Evolutionary conservation across 2,888 invertebrate species (phyloP).

Genomic region (Neoaliturus tenellus): DNA sequence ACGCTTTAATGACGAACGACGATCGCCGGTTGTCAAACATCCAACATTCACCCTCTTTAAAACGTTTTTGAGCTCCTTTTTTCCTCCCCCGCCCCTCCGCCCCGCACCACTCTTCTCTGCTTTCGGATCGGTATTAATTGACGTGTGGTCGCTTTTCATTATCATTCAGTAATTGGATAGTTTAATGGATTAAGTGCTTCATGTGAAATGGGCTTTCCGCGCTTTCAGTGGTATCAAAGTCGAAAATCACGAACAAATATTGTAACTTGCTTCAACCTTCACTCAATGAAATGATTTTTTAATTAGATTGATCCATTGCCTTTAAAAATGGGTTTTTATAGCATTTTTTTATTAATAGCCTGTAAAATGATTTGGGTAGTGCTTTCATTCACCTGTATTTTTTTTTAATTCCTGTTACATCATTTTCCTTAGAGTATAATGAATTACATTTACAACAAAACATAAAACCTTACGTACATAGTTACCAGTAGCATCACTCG

Average conservation of each 20-base stretch:
- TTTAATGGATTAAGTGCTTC: slow-evolving; percentile 17
- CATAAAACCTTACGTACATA: too few species aligned
- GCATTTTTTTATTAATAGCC: too few species aligned
- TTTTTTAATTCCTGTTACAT: too few species aligned
- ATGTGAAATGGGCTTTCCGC: background rate
- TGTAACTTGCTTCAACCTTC: background rate
- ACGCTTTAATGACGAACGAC: slow-evolving; percentile 1
- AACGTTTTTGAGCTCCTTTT: slow-evolving; percentile 9
- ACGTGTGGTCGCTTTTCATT: slow-evolving; percentile 1
- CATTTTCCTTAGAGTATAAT: too few species aligned
- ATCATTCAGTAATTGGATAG: slow-evolving; percentile 25
- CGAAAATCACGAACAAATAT: background rate
- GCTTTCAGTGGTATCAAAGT: background rate
- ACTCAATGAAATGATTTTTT: background rate
- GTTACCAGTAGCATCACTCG: too few species aligned
- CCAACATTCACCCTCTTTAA: slow-evolving; percentile 28
- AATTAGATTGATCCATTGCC: too few species aligned
- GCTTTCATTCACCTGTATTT: too few species aligned
- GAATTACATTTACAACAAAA: too few species aligned
- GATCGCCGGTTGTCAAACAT: slow-evolving; percentile 22
- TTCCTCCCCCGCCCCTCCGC: background rate
- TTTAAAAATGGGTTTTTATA: too few species aligned
- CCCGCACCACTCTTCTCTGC: background rate
- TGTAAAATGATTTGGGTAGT: too few species aligned
- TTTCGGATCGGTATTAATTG: background rate